These are phyloP conservation scores for Turnix velox DNA, from an alignment of 2,113 vertebrate species.

Conservation along the genomic window DNA sequence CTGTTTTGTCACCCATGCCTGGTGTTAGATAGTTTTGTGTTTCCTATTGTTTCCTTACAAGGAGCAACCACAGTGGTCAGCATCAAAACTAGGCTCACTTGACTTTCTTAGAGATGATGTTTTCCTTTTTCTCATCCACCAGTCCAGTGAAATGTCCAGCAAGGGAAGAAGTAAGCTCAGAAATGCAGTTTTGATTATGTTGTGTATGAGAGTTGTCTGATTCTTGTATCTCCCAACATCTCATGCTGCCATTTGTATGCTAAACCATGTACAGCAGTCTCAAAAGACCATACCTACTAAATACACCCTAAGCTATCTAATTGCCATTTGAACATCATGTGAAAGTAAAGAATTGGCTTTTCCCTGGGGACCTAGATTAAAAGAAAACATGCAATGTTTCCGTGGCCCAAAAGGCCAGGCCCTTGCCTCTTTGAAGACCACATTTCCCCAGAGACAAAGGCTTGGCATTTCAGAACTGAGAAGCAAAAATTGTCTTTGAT, in stretches of 20 bases:
- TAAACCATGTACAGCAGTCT: neutral
- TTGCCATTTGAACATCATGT: neutral
- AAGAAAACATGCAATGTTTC: neutral
- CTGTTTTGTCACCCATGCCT: neutral
- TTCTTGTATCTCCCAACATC: neutral
- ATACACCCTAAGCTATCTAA: neutral
- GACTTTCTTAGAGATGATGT: neutral
- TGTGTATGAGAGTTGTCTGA: neutral
- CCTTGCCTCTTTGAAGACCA: neutral
- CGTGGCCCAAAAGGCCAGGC: neutral
- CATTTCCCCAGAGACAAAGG: neutral
- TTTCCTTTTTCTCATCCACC: neutral
- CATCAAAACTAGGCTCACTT: neutral
- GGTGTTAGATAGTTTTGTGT: neutral
- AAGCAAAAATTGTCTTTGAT: neutral
- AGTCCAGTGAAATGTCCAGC: neutral
- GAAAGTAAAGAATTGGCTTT: neutral
- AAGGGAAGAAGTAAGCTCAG: neutral
- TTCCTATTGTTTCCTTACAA: neutral
- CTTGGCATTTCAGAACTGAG: neutral
- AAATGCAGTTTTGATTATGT: neutral
- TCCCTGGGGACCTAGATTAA: neutral
- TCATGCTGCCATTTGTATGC: neutral
- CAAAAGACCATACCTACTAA: neutral
- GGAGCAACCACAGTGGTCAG: neutral